Percentiles rank a stretch among this genome's conserved stretches.
These are phyloP conservation scores for Ascaphus truei DNA, from an alignment of 2,113 vertebrate species.

Conservation along the genomic window DNA sequence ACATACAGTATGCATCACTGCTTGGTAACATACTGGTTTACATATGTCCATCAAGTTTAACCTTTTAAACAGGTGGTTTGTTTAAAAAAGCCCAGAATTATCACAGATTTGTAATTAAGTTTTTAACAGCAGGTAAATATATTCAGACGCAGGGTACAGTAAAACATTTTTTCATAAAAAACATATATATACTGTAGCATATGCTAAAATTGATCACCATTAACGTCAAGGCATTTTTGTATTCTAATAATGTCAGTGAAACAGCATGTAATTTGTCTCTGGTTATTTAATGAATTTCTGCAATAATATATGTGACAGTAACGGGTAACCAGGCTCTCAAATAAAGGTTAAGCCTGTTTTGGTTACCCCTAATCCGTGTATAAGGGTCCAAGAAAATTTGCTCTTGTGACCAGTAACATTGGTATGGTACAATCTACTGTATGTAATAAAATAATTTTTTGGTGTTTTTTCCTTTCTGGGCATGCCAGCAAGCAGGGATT, in stretches of 20 bases:
- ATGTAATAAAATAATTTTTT: too few species aligned
- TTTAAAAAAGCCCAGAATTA: background rate
- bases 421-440: too few species aligned
- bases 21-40: too few species aligned
- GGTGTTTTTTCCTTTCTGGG: too few species aligned
- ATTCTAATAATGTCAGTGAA: constrained; percentile 16
- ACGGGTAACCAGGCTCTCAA: too few species aligned
- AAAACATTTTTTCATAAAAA: constrained; percentile 26
- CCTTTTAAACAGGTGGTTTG: background rate
- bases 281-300: constrained; percentile 17
- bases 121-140: constrained; percentile 4
- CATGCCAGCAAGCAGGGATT: too few species aligned
- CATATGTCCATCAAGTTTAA: too few species aligned
- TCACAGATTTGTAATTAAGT: background rate
- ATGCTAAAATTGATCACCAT: constrained; percentile 20
- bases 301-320: constrained; percentile 19
- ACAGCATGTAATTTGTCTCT: constrained; percentile 1
- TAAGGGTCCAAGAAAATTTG: too few species aligned
- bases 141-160: constrained; percentile 1
- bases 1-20: too few species aligned
- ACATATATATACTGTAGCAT: constrained; percentile 17
- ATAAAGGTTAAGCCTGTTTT: too few species aligned
- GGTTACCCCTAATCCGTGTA: too few species aligned
- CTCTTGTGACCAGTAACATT: too few species aligned
- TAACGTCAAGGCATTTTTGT: constrained; percentile 25